Conservation (phyloP, 1,140 invertebrate genomes). For the Littorina saxatilis region DNA sequence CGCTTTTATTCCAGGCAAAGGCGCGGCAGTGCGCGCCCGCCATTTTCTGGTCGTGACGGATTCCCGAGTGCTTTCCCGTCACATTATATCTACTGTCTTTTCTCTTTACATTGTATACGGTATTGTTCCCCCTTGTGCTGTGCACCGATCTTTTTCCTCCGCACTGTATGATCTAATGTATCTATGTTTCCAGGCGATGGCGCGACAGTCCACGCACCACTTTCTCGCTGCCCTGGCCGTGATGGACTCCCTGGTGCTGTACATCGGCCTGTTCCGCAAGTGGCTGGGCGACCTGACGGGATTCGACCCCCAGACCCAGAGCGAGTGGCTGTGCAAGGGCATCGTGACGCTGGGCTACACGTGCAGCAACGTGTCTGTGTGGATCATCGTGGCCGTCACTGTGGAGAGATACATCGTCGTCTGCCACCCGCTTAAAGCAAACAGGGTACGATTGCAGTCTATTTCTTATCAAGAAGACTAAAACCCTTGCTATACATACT, state of each 20-base stretch:
- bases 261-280: constrained; percentile 65
- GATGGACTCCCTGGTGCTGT: constrained; percentile 68
- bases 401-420: constrained; percentile 72
- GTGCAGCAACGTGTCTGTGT: constrained; percentile 70
- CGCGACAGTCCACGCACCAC: constrained; percentile 62
- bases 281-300: constrained; percentile 67
- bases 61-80: no score
- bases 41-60: no score
- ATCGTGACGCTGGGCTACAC: constrained; percentile 66
- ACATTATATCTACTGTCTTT: no score
- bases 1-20: no score
- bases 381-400: constrained; percentile 75
- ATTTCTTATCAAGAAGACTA: no score
- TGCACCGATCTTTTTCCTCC: no score
- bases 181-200: constrained; percentile 54
- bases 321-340: constrained; percentile 66
- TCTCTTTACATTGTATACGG: no score
- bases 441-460: no score
- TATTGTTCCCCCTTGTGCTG: no score
- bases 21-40: no score
- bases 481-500: no score
- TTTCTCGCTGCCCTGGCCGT: constrained; percentile 69
- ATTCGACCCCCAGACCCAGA: constrained; percentile 55
- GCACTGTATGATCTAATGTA: no score
- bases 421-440: constrained; percentile 66